A percentile compares a stretch with the other conserved stretches of the same genome.
Conservation (phyloP, 2,797 vertebrate genomes). For the Sebastes taczanowskii region DNA sequence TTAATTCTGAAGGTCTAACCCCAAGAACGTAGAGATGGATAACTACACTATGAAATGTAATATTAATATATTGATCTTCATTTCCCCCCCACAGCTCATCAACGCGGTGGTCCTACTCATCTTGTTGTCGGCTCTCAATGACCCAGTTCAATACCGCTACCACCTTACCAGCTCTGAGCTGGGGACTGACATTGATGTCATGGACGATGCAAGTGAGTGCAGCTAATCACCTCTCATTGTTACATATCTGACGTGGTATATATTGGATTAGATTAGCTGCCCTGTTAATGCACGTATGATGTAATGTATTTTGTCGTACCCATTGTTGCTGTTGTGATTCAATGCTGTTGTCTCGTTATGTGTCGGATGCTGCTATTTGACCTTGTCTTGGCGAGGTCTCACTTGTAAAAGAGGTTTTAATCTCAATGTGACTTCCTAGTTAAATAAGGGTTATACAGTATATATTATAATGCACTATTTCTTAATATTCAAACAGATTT, state of each 20-base stretch:
- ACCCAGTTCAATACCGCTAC: slow-evolving; percentile 92
- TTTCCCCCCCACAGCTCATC: slow-evolving; percentile 84
- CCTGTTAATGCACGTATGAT: no score
- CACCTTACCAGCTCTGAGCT: slow-evolving; percentile 90
- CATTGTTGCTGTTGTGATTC: no score
- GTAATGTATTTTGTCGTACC: no score
- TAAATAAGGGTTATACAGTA: no score
- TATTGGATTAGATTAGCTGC: background rate
- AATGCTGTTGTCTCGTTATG: no score
- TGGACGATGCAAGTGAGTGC: slow-evolving; percentile 97
- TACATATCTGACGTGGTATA: background rate
- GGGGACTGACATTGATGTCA: slow-evolving; percentile 92
- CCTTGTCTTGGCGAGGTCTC: no score
- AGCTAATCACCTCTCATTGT: slow-evolving; percentile 4
- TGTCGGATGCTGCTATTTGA: no score
- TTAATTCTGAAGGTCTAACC: background rate
- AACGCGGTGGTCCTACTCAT: slow-evolving; percentile 94
- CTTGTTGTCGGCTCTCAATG: slow-evolving; percentile 91
- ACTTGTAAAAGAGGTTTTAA: no score
- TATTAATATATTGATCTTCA: slow-evolving; percentile 10
- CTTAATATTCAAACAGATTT: background rate
- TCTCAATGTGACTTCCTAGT: no score
- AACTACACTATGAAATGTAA: background rate
- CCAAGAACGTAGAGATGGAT: background rate
- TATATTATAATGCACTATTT: background rate